Evolutionary conservation across 2,888 invertebrate genomes (phyloP), one percentile per base, ranked within the genome.

Genomic region (Netelia fuscicornis): DNA sequence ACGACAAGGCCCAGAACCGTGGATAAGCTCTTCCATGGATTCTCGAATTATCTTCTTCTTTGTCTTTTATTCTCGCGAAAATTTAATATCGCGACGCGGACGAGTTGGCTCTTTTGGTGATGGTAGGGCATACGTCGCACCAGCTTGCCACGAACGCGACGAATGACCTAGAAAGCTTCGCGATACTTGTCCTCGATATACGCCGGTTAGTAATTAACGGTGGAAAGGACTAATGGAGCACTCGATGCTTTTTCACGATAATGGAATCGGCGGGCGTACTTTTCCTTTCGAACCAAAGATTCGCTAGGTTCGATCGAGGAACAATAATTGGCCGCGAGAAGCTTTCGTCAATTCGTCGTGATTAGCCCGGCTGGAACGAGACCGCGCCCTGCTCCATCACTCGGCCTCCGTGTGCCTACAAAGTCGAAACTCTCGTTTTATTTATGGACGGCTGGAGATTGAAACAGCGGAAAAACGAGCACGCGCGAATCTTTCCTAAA

Each of bases 371-470:
- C 6, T 37, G 60, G 83, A 85, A 85, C 82, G 85, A 83, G 83
- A 76, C 68, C 79, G 82, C 82, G 83, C 83, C 82, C 78, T 20
- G 20, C 20, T 71, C 78, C 62, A 54, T 23, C 25, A 9, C 56
- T 56, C 68, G 17, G 11, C 25, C 65, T 9, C 17, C 23, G n/a
- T 71, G 42, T 20, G 25, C 67, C 56, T 71, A 60, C 82, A 76
- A 17, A 37, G 44, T 20, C 72, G 72, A 20, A 44, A 62, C 58
- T 54, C 13, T 17, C 44, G 70, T 76, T 85, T 85, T 83, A 83
- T 85, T 85, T 83, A 83, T 83, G 83, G 79, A 80, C 83, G 71
- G 80, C 67, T 80, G 80, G 70, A 81, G 48, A 81, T 62, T 74
- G 67, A 64, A 70, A 81, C 78, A 84, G 72, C 70, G 52, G 56